Evolutionary conservation across 2,888 invertebrate genomes (phyloP), one percentile per base, ranked within the genome.

Genomic region (Lasioglossum vierecki): DNA sequence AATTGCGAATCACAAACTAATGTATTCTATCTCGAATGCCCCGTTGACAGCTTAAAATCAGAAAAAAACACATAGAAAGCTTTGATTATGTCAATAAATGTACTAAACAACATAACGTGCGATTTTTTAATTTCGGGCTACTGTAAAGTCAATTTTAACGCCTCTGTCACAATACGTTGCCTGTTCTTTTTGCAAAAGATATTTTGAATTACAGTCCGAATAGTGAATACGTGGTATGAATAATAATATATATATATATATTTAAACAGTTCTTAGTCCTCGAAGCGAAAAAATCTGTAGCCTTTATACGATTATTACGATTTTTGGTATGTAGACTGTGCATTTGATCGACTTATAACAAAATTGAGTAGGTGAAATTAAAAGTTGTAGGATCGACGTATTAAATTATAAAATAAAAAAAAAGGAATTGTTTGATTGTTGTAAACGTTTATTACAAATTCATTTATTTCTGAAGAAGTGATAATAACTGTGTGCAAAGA

Each of bases 1-100:
- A 70, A 70, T 70, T 13, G 70, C 41, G 70, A 41, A 70, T 70
- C 41, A 13, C 70, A 11, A 41, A 41, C 70, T 41, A 39, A 70
- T 70, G 22, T n/a, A 39, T 70, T 41, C 41, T 41, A 70, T 70
- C 41, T 41, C 11, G 22, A 39, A 41, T 39, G 41, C 41, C 41
- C 39, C 11, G 22, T 70, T 41, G n/a, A n/a, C 41, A n/a, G 70
- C 41, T 39, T n/a, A 41, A n/a, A 70, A 70, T n/a, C 39, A 68
- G 35, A 68, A 4, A 63, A 66, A 39, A 68, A 22, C 39, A 11
- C 18, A 18, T 66, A 9, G 39, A 39, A 39, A 9, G 9, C 18
- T 22, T 0, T 22, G 1, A 18, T 5, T 63, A 0, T 15, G 1
- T 30, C 63, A 5, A 30, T 15, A 13, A 60, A 60, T 26, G 60